Percentiles rank a stretch among this genome's conserved stretches.
Conservation (phyloP, 2,113 vertebrate genomes). For the Larimichthys polyactis region DNA sequence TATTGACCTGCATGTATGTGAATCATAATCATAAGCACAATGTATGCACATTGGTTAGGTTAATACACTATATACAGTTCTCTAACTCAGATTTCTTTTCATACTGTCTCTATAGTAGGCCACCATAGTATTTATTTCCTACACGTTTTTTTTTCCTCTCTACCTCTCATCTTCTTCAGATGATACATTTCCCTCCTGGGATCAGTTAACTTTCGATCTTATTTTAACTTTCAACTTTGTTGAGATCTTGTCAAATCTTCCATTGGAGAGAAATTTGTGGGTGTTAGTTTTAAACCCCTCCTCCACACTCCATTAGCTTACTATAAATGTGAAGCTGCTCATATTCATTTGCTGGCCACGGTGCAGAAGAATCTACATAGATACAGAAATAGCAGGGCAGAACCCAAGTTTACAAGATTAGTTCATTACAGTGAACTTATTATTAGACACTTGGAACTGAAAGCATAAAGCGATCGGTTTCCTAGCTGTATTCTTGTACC, state of each 20-base stretch:
- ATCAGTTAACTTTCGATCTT: neutral
- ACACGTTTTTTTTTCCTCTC: neutral
- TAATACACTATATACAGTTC: neutral
- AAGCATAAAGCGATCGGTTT: conserved; percentile 7
- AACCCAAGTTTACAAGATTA: conserved; percentile 9
- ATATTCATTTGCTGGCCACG: conserved; percentile 39
- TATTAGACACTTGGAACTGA: conserved; percentile 10
- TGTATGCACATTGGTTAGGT: neutral
- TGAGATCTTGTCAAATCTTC: neutral
- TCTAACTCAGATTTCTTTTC: neutral
- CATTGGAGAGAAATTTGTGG: neutral
- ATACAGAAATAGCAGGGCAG: conserved; percentile 15
- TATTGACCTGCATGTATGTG: too few species aligned
- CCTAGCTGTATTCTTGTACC: conserved; percentile 1
- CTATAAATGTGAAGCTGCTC: conserved; percentile 53
- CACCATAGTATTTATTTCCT: neutral
- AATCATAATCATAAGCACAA: neutral
- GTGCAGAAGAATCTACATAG: conserved; percentile 23
- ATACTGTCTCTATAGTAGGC: too few species aligned
- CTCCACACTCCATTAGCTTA: conserved; percentile 25
- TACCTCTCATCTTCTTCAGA: neutral
- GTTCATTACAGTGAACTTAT: conserved; percentile 18
- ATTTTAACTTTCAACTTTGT: neutral
- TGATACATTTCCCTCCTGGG: too few species aligned
- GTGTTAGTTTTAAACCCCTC: conserved; percentile 64